Conservation (phyloP, 1,140 invertebrate genomes). For the Procambarus virginalis region DNA sequence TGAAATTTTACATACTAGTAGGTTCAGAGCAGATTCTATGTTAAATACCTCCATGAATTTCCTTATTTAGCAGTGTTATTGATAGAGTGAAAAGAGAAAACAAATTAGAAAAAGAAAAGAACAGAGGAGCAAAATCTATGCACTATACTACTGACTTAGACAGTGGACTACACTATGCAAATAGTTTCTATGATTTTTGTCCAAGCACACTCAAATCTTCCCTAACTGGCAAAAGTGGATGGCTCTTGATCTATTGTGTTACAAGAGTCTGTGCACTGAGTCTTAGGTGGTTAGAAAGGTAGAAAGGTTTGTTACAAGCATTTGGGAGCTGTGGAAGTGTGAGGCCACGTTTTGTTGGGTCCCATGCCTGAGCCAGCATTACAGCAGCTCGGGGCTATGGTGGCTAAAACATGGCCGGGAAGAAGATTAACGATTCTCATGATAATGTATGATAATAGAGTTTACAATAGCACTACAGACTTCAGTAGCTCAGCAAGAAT, state of each 20-base stretch:
- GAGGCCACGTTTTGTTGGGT: conserved; percentile 62
- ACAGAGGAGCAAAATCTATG: conserved; percentile 15
- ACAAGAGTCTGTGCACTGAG: conserved; percentile 10
- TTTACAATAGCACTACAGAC: conserved; percentile 43
- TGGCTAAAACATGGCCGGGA: conserved; percentile 67
- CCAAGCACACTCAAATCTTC: conserved; percentile 40
- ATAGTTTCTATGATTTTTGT: conserved; percentile 24
- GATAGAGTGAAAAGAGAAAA: not conserved
- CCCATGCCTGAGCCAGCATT: conserved; percentile 66
- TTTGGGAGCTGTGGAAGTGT: conserved; percentile 57
- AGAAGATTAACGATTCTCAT: conserved; percentile 53
- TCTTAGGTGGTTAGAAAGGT: conserved; percentile 3
- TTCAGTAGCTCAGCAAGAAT: conserved; percentile 47
- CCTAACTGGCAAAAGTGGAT: conserved; percentile 29
- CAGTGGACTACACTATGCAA: conserved; percentile 44
- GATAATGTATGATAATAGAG: conserved; percentile 36
- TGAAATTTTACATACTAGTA: conserved; percentile 6
- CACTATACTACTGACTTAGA: conserved; percentile 3
- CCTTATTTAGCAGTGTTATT: conserved; percentile 4
- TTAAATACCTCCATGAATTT: conserved; percentile 16
- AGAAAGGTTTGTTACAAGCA: conserved; percentile 5
- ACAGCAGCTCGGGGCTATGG: conserved; percentile 65
- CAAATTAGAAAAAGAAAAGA: not conserved
- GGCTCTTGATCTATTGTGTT: conserved; percentile 7
- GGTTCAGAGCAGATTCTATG: conserved; percentile 10